Base-by-base conservation (phyloP, 2,888 invertebrate genomes). In the Drosophila koepferae region DNA sequence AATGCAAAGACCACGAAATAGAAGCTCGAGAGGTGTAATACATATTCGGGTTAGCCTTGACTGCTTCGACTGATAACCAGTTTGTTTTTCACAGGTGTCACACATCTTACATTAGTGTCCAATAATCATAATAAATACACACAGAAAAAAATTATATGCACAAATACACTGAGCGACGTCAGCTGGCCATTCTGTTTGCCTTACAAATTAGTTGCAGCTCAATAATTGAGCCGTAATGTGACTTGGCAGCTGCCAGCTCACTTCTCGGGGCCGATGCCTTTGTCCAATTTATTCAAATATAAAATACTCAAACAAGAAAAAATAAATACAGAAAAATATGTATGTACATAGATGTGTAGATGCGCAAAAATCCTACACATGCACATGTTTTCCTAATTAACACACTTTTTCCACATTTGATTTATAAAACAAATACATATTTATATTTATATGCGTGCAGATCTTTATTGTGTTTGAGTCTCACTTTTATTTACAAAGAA, bases 141-240 rank as follows among this genome's bases (percentile, higher is more conserved):
- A 51, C 31, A 10, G 10, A 72, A 20, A 55, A 53, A 64, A 49
- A 51, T 18, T 14, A 34, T 18, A 34, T 34, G 31, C 51, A 34
- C 56, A 63, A 67, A 43, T 56, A 60, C 59, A 75, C 63, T 72
- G 67, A 49, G 40, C 58, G 58, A 63, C 62, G 28, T 60, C 54
- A 65, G 58, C 43, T 38, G 36, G 44, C 5, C 44, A 9, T 5
- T 55, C 43, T 80, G 74, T 86, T 68, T 86, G 40, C 69, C 61
- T 53, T 70, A 71, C 44, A 56, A 73, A 90, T 88, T 87, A 90
- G 90, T 86, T 88, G 76, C 72, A 77, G 64, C 81, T 83, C 73
- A 77, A 86, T 86, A 87, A 87, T 86, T 87, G 88, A 87, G 83
- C 73, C 79, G 82, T 89, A 83, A 89, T 88, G 65, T 31, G 49